Evolutionary conservation across 1,140 invertebrate genomes (phyloP).

Genomic region (Trichonephila clavipes): DNA sequence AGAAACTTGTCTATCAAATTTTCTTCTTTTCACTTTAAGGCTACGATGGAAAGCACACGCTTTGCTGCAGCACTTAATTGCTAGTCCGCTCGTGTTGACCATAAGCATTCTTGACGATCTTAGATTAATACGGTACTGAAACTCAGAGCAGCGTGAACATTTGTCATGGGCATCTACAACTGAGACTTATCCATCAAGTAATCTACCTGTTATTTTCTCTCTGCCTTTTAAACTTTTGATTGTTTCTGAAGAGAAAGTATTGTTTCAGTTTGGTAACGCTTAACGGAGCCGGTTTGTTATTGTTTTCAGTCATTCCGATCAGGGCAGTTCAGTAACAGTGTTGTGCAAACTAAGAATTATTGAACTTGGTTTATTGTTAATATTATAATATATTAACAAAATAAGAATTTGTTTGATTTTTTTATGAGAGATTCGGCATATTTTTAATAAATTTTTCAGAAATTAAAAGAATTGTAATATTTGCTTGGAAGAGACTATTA

Average conservation of each 20-base stretch:
- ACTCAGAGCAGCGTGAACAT: not conserved
- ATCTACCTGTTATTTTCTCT: not conserved
- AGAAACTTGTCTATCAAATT: slow-evolving; percentile 64
- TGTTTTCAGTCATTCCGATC: not conserved
- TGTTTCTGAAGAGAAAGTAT: not conserved
- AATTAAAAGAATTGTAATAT: not conserved
- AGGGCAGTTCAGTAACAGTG: not conserved
- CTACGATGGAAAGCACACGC: slow-evolving; percentile 30
- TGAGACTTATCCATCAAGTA: not conserved
- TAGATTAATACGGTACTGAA: not conserved
- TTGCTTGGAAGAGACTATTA: not conserved
- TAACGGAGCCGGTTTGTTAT: not conserved
- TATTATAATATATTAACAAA: not conserved
- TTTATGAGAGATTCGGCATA: not conserved
- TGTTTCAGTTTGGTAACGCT: not conserved
- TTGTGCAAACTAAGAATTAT: not conserved
- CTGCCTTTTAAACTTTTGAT: not conserved
- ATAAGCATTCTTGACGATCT: slow-evolving; percentile 16
- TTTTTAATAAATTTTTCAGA: not conserved
- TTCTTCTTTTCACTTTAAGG: slow-evolving; percentile 38
- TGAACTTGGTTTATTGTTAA: not conserved
- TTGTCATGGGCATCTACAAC: not conserved
- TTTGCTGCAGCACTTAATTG: slow-evolving; percentile 55
- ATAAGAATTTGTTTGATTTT: not conserved
- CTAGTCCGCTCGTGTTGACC: slow-evolving; percentile 27